Evolutionary conservation across 2,888 invertebrate genomes (phyloP).

Genomic region (Neoaliturus tenellus): DNA sequence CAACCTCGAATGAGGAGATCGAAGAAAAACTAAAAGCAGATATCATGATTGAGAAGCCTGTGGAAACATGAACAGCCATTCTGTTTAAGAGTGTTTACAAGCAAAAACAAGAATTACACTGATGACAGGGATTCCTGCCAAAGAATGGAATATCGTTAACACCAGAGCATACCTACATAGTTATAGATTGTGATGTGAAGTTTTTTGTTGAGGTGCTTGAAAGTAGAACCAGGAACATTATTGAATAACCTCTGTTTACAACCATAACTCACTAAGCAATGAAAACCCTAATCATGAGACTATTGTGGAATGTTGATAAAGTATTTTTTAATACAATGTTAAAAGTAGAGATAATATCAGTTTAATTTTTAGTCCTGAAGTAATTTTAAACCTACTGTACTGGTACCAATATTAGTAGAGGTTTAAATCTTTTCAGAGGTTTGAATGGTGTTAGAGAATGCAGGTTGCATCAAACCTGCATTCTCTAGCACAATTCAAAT

Average conservation of each 20-base stretch:
- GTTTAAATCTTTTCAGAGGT: no score
- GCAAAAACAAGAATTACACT: conserved; percentile 64
- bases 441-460: no score
- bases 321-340: no score
- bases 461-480: no score
- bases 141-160: neutral
- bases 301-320: no score
- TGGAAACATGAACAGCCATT: conserved; percentile 7
- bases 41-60: conserved; percentile 11
- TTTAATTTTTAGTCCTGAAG: no score
- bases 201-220: conserved; percentile 68
- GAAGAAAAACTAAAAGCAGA: conserved; percentile 66
- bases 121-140: neutral
- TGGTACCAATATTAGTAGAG: no score
- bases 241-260: no score
- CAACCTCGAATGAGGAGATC: conserved; percentile 65
- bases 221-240: conserved; percentile 68
- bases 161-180: conserved; percentile 55
- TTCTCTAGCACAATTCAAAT: no score
- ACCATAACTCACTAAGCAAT: neutral
- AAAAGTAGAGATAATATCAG: no score
- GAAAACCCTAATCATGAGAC: no score
- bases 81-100: neutral
- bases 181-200: conserved; percentile 69
- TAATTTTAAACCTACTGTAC: no score